Percentiles rank a stretch among this genome's conserved stretches.
Conservation (phyloP, 2,113 vertebrate genomes). For the Scomber scombrus region DNA sequence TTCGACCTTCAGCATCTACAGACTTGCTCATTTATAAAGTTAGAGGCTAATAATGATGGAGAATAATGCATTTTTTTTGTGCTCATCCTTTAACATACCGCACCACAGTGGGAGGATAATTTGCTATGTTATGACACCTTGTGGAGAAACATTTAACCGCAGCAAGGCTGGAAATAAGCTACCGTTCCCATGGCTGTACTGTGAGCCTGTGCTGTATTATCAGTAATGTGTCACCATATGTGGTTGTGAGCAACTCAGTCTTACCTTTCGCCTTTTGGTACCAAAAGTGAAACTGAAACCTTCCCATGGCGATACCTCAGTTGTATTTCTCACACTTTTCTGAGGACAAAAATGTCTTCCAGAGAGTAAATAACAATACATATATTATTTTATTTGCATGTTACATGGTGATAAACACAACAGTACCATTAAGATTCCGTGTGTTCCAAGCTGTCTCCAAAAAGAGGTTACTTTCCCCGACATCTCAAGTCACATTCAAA, state of each 20-base stretch:
- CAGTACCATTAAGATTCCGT: slow-evolving; percentile 63
- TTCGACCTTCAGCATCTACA: neutral
- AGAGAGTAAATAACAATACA: slow-evolving; percentile 76
- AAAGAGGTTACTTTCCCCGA: slow-evolving; percentile 55
- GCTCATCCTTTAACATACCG: neutral
- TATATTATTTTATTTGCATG: slow-evolving; percentile 84
- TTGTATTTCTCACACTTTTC: slow-evolving; percentile 7
- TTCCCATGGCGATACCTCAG: neutral
- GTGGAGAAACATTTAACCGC: slow-evolving; percentile 40
- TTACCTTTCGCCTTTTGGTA: slow-evolving; percentile 12
- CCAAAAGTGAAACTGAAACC: neutral
- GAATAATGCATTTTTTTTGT: neutral
- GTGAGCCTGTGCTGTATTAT: neutral
- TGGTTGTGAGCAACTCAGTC: neutral
- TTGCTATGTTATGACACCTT: slow-evolving; percentile 47
- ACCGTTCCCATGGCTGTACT: neutral
- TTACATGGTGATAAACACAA: slow-evolving; percentile 82
- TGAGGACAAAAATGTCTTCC: slow-evolving; percentile 53
- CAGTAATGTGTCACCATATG: neutral
- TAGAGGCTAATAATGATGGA: neutral
- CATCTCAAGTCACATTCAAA: slow-evolving; percentile 80
- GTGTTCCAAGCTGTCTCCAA: slow-evolving; percentile 66
- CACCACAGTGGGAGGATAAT: neutral
- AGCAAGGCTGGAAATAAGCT: neutral
- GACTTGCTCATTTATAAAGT: neutral